Percentiles rank a stretch among this genome's conserved stretches.
Conservation (phyloP, 2,888 invertebrate genomes). For the Azorinus chamasolen region DNA sequence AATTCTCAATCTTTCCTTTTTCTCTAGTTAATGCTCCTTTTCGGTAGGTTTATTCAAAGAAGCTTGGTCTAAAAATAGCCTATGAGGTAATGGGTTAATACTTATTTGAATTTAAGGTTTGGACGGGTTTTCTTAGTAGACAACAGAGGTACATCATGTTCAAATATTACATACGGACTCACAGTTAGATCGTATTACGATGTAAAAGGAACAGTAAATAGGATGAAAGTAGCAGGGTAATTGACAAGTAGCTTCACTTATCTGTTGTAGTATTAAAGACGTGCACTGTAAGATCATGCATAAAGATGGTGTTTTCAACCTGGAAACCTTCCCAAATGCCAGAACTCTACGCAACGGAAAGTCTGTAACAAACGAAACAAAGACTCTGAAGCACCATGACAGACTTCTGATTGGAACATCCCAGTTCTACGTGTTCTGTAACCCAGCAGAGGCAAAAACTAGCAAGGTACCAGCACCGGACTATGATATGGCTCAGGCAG, state of each 20-base stretch:
- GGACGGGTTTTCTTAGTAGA: too few relatives aligned
- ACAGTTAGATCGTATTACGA: too few relatives aligned
- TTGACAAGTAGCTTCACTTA: not conserved
- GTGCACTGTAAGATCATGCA: conserved; percentile 87
- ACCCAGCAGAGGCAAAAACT: conserved; percentile 84
- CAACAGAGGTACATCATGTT: too few relatives aligned
- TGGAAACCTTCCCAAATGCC: conserved; percentile 85
- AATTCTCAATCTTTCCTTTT: too few relatives aligned
- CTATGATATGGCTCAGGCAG: conserved; percentile 88
- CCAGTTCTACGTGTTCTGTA: conserved; percentile 88
- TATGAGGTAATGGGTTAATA: too few relatives aligned
- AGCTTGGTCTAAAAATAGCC: too few relatives aligned
- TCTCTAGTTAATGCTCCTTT: too few relatives aligned
- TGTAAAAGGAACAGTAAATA: too few relatives aligned
- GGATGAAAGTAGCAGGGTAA: too few relatives aligned
- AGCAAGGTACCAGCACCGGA: conserved; percentile 85
- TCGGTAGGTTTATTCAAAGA: too few relatives aligned
- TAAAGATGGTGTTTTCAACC: conserved; percentile 82
- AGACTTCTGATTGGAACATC: conserved; percentile 88
- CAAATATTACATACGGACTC: too few relatives aligned
- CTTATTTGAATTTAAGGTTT: too few relatives aligned
- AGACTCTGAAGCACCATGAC: conserved; percentile 87
- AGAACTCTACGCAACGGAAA: conserved; percentile 88
- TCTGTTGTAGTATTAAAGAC: conserved; percentile 86
- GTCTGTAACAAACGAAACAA: conserved; percentile 85